These are phyloP conservation scores for Platynereis dumerilii DNA, from an alignment of 2,888 invertebrate species.

Conservation along the genomic window DNA sequence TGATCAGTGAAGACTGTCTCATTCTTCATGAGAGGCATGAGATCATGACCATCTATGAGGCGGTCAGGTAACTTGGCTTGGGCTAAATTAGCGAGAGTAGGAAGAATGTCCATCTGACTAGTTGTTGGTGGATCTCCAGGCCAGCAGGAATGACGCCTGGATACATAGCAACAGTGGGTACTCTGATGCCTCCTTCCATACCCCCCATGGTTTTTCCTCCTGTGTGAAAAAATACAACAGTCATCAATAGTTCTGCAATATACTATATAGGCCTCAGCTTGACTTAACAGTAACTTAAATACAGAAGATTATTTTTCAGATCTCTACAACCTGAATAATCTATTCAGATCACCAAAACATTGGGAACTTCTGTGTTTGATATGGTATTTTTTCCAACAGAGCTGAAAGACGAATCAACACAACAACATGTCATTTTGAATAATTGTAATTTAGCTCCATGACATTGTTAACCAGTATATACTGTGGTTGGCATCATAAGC, in stretches of 20 bases:
- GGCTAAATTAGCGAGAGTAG: conserved; percentile 52
- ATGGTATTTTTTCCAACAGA: too few species aligned
- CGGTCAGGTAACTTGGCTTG: conserved; percentile 44
- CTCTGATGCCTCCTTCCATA: conserved; percentile 62
- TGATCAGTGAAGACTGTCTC: conserved; percentile 43
- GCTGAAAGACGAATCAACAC: too few species aligned
- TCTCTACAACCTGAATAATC: too few species aligned
- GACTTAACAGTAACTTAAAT: too few species aligned
- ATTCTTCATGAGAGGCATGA: conserved; percentile 52
- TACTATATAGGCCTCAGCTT: too few species aligned
- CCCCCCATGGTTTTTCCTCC: conserved; percentile 59
- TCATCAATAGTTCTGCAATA: not conserved
- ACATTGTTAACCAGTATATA: too few species aligned
- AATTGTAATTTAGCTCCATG: too few species aligned
- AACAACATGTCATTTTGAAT: too few species aligned
- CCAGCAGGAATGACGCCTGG: conserved; percentile 48
- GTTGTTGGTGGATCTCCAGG: conserved; percentile 47
- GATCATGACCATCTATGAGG: conserved; percentile 56
- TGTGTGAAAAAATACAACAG: conserved; percentile 31
- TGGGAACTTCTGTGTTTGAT: too few species aligned
- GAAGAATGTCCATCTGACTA: conserved; percentile 61
- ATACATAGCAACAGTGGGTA: conserved; percentile 59
- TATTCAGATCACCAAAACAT: too few species aligned
- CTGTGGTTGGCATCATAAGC: too few species aligned
- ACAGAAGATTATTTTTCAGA: too few species aligned